Conservation (phyloP, 2,797 vertebrate species). For the Pseudopleuronectes americanus region DNA sequence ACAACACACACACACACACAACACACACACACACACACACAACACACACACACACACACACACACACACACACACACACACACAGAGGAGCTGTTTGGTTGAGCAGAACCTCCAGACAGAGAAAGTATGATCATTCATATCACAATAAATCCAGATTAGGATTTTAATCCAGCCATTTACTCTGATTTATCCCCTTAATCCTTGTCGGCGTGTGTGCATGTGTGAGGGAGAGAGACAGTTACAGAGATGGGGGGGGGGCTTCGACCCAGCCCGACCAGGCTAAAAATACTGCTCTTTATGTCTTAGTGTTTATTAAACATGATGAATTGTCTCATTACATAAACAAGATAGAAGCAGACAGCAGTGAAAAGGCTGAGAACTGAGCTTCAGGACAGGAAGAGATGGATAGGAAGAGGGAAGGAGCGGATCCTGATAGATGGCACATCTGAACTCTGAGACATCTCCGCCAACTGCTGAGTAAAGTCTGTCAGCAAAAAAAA, state of each 20-base stretch:
- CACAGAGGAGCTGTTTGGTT: constrained; percentile 14
- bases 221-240: not conserved
- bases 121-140: constrained; percentile 59
- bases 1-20: not conserved
- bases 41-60: not conserved
- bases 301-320: constrained; percentile 67
- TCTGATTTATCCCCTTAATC: constrained; percentile 68
- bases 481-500: not conserved
- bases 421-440: not conserved
- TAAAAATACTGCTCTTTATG: constrained; percentile 62
- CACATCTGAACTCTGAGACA: constrained; percentile 5
- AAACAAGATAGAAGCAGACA: constrained; percentile 54
- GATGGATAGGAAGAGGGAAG: constrained; percentile 20
- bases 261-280: not conserved
- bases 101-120: constrained; percentile 48
- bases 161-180: constrained; percentile 73
- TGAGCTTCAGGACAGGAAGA: constrained; percentile 34
- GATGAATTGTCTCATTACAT: constrained; percentile 63
- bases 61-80: constrained; percentile 1
- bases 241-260: not conserved
- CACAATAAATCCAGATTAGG: constrained; percentile 71
- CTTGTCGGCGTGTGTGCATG: constrained; percentile 24
- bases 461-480: constrained; percentile 5
- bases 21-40: not conserved
- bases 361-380: constrained; percentile 12